phyloP scores from a whole-genome alignment of 2,113 vertebrate genomes.

The Crotalus helleri region DNA sequence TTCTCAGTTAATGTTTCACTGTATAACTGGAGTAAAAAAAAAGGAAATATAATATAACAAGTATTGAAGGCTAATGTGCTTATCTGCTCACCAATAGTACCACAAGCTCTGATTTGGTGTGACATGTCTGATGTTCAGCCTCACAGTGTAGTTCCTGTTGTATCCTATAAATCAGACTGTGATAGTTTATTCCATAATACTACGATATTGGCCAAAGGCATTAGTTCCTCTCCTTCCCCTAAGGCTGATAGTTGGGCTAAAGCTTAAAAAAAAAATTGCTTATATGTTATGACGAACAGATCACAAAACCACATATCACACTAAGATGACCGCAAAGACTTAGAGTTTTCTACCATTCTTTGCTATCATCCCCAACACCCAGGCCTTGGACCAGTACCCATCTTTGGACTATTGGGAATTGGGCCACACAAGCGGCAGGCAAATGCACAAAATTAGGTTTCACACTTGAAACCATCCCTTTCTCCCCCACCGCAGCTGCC shows the following conservation, averaged over 20 bases:
- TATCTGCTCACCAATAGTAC: background rate
- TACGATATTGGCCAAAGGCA: background rate
- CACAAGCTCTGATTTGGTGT: background rate
- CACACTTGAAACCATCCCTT: background rate
- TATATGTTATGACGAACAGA: background rate
- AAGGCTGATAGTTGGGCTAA: background rate
- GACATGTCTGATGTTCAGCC: background rate
- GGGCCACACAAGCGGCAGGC: accelerated
- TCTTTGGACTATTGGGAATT: background rate
- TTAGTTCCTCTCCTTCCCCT: background rate
- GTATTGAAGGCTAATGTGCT: background rate
- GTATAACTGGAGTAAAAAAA: background rate
- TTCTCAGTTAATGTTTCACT: background rate
- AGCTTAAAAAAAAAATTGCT: background rate
- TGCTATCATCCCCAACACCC: background rate
- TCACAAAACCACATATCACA: background rate
- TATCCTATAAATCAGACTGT: background rate
- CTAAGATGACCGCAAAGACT: background rate
- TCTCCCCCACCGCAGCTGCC: accelerated
- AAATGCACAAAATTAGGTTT: background rate
- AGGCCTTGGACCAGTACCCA: background rate
- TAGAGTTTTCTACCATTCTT: background rate
- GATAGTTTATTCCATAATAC: background rate
- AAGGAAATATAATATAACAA: background rate
- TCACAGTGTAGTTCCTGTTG: background rate